A percentile compares a stretch with the other conserved stretches of the same genome.
Evolutionary conservation across 2,888 invertebrate genomes (phyloP).

Genomic region (Rhingia campestris): DNA sequence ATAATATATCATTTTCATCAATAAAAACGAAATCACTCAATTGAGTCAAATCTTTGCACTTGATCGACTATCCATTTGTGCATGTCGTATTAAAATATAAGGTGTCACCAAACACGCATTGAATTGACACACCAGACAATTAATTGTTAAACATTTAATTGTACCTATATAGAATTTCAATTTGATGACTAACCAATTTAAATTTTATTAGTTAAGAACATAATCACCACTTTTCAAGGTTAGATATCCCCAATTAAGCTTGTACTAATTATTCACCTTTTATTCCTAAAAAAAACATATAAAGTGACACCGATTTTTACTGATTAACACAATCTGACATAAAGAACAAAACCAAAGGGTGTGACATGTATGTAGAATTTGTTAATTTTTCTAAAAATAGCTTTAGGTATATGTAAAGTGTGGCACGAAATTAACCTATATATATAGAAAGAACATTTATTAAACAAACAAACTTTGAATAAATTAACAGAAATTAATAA

Average conservation of each 20-base stretch:
- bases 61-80: not conserved
- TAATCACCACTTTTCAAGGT: slow-evolving; percentile 15
- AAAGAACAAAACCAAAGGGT: no score
- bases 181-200: not conserved
- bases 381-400: no score
- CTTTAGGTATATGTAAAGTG: no score
- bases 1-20: not conserved
- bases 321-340: no score
- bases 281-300: not conserved
- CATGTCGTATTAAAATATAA: slow-evolving; percentile 2
- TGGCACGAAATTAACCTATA: no score
- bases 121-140: slow-evolving; percentile 32
- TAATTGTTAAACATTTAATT: slow-evolving; percentile 21
- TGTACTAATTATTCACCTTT: not conserved
- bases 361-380: no score
- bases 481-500: no score
- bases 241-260: slow-evolving; percentile 11
- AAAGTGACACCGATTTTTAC: no score
- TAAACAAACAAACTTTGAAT: no score
- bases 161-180: slow-evolving; percentile 6
- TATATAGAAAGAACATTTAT: no score
- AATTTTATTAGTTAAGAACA: slow-evolving; percentile 4
- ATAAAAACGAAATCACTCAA: not conserved
- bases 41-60: slow-evolving; percentile 15
- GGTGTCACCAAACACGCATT: slow-evolving; percentile 46